Conservation (phyloP, 2,113 vertebrate species). For the Cervus canadensis region DNA sequence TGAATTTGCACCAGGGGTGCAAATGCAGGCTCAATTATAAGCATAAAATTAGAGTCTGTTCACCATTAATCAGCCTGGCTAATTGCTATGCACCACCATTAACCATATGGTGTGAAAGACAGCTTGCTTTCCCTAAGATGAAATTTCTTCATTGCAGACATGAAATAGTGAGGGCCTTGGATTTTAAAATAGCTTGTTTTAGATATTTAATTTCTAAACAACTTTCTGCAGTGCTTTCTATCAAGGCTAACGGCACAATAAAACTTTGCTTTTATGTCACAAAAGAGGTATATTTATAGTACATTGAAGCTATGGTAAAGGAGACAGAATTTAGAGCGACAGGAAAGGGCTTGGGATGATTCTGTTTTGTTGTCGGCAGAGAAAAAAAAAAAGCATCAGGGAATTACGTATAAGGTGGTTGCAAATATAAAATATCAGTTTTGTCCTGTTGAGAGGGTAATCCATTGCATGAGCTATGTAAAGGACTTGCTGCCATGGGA, state of each 20-base stretch:
- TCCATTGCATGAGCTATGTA: neutral
- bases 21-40: constrained; percentile 93
- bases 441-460: constrained; percentile 67
- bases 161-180: constrained; percentile 87
- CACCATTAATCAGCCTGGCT: constrained; percentile 98
- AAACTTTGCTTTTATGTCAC: constrained; percentile 86
- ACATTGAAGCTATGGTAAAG: constrained; percentile 49
- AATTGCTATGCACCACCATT: constrained; percentile 97
- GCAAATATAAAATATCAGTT: constrained; percentile 67
- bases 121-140: constrained; percentile 90
- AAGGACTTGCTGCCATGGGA: neutral
- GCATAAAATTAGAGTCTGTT: constrained; percentile 95
- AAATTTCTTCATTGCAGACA: constrained; percentile 89
- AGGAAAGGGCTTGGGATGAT: constrained; percentile 58
- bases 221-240: constrained; percentile 87
- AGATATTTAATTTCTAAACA: constrained; percentile 89
- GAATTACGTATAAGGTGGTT: constrained; percentile 68
- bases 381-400: neutral
- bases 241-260: constrained; percentile 87
- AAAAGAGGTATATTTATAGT: constrained; percentile 82
- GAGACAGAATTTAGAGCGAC: constrained; percentile 78
- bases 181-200: constrained; percentile 88
- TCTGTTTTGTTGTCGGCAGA: constrained; percentile 42
- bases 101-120: constrained; percentile 98
- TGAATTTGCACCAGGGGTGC: constrained; percentile 93